Evolutionary conservation across 2,113 vertebrate species (phyloP).

Genomic region (Lophius piscatorius): DNA sequence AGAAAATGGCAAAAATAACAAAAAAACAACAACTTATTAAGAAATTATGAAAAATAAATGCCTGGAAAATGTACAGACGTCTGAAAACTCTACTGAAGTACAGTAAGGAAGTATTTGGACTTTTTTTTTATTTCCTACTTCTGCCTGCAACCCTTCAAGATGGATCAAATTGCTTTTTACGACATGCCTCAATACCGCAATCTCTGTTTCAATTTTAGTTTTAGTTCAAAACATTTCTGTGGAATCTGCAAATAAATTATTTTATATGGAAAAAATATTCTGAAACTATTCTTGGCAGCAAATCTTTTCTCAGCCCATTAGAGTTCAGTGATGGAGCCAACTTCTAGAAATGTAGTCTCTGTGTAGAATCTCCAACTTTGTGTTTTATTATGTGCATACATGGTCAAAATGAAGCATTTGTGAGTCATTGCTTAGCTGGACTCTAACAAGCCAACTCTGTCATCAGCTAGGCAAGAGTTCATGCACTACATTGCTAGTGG

Average conservation of each 20-base stretch:
- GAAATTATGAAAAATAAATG: too few relatives aligned
- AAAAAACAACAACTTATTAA: too few relatives aligned
- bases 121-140: too few relatives aligned
- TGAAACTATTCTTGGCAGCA: slow-evolving; percentile 8
- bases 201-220: background rate
- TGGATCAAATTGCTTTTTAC: too few relatives aligned
- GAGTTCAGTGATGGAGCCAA: background rate
- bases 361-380: slow-evolving; percentile 15
- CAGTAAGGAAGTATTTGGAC: too few relatives aligned
- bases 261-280: slow-evolving; percentile 14
- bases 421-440: slow-evolving; percentile 14
- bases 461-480: slow-evolving; percentile 30
- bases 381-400: slow-evolving; percentile 32
- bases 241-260: slow-evolving; percentile 10
- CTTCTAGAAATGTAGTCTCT: background rate
- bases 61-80: too few relatives aligned
- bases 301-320: background rate
- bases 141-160: too few relatives aligned
- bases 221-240: background rate
- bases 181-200: too few relatives aligned
- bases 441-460: slow-evolving; percentile 20
- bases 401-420: slow-evolving; percentile 21
- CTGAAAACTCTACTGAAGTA: too few relatives aligned
- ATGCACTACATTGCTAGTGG: slow-evolving; percentile 21
- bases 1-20: too few relatives aligned